Evolutionary conservation across 2,113 vertebrate species (phyloP), one percentile per base, ranked within the genome.

Genomic region (Catagonus wagneri): DNA sequence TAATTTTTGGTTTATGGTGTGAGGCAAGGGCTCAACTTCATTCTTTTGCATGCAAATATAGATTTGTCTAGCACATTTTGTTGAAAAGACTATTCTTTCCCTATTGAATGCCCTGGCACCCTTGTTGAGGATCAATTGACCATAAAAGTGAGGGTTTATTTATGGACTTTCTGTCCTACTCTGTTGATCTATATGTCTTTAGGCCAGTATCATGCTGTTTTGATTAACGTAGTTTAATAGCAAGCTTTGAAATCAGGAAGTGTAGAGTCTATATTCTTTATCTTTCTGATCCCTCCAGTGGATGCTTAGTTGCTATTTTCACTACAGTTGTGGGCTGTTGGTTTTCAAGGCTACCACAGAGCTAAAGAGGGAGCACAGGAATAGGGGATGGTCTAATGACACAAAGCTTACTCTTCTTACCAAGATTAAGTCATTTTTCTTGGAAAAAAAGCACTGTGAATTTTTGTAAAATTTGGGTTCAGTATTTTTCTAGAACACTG

Each of bases 401-500:
- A 66, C 54, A 96, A 83, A 58, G 6, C 39, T 90, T 36, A 58
- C 3, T 36, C 16, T 75, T 90, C 39, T 83, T 83, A 71, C 14
- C 66, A 83, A 90, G 22, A 90, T 76, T 76, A 75, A 75, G 25
- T 19, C 25, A 29, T 93, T 96, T 92, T 63, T 86, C 72, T 81
- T 85, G 39, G 44, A 44, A 44, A 44, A 83, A 76, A 79, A 63
- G 25, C 5, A 69, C 25, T 93, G 52, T 68, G 10, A 6, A 68
- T 76, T 88, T 89, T 88, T 87, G 12, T 14, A 95, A 88, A 44
- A 44, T 44, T 8, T 44, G 39, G 22, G 74, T 95, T 78, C 60
- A 19, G n/a, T 84, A 89, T 92, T 58, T 92, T 96, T 96, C 60
- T 52, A 89, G 19, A 75, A 44, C 34, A 92, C 60, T 85, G 14